A percentile compares a stretch with the other conserved stretches of the same genome.
Evolutionary conservation across 2,113 vertebrate species (phyloP).

Genomic region (Daphoenositta chrysoptera): DNA sequence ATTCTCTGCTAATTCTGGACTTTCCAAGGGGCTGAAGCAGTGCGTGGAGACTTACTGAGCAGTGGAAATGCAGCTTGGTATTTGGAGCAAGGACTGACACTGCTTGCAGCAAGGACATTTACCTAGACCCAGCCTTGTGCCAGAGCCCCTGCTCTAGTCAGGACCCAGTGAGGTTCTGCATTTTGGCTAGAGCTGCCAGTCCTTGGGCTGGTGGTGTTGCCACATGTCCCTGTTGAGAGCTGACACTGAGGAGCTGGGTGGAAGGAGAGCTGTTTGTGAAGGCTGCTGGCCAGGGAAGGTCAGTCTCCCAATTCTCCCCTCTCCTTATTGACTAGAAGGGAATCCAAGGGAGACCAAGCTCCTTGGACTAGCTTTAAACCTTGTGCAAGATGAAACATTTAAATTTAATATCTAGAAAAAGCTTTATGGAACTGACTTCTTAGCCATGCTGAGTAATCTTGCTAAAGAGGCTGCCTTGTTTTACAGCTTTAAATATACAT

Average conservation of each 20-base stretch:
- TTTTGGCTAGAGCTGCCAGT: neutral
- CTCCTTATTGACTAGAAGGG: neutral
- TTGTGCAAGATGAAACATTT: neutral
- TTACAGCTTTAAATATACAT: conserved; percentile 9
- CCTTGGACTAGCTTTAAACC: neutral
- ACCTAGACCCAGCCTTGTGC: neutral
- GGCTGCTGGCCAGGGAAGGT: neutral
- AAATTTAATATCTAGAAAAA: neutral
- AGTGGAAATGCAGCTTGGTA: neutral
- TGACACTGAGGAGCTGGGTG: neutral
- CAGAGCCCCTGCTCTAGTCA: neutral
- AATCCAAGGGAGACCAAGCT: neutral
- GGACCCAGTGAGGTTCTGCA: neutral
- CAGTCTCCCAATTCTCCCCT: neutral
- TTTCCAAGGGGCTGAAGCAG: neutral
- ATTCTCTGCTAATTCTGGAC: neutral
- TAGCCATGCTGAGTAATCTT: neutral
- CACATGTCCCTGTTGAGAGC: neutral
- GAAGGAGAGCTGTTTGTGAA: neutral
- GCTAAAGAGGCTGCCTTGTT: neutral
- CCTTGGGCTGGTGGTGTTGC: neutral
- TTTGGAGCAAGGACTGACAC: neutral
- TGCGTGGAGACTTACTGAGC: neutral
- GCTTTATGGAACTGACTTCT: neutral
- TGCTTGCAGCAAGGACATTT: neutral